Evolutionary conservation across 2,888 invertebrate genomes (phyloP).

Genomic region (Podabrus alpinus): DNA sequence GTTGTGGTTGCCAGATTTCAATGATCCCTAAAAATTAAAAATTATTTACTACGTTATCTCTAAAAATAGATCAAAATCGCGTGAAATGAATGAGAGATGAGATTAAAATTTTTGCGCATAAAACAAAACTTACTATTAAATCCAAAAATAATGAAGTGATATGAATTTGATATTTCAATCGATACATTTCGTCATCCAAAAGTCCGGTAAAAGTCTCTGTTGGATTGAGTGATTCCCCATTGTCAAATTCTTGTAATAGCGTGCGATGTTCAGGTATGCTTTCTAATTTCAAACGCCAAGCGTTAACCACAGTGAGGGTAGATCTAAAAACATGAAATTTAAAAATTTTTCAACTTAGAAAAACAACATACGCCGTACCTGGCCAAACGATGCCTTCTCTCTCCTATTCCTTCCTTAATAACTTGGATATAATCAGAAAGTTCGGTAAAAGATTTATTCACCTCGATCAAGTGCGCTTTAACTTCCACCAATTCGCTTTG

Average conservation of each 20-base stretch:
- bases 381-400: neutral
- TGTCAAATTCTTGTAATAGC: neutral
- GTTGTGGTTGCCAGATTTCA: neutral
- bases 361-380: neutral
- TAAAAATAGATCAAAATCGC: no score
- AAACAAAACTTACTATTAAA: conserved; percentile 1
- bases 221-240: neutral
- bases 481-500: conserved; percentile 1
- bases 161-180: conserved; percentile 4
- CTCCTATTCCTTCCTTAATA: neutral
- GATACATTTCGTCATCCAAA: conserved; percentile 9
- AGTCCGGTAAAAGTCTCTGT: neutral
- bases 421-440: conserved; percentile 1
- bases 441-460: neutral
- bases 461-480: conserved; percentile 4
- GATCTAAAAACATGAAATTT: conserved; percentile 1
- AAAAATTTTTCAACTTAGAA: neutral
- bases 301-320: neutral
- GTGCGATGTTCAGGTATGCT: neutral
- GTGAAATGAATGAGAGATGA: no score
- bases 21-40: neutral
- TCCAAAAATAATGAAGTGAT: neutral
- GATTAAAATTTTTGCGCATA: neutral
- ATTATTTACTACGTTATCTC: no score
- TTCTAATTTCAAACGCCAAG: conserved; percentile 10